A percentile compares a stretch with the other conserved stretches of the same genome.
These are phyloP conservation scores for Apis laboriosa DNA, from an alignment of 1,140 invertebrate genomes.

Conservation along the genomic window DNA sequence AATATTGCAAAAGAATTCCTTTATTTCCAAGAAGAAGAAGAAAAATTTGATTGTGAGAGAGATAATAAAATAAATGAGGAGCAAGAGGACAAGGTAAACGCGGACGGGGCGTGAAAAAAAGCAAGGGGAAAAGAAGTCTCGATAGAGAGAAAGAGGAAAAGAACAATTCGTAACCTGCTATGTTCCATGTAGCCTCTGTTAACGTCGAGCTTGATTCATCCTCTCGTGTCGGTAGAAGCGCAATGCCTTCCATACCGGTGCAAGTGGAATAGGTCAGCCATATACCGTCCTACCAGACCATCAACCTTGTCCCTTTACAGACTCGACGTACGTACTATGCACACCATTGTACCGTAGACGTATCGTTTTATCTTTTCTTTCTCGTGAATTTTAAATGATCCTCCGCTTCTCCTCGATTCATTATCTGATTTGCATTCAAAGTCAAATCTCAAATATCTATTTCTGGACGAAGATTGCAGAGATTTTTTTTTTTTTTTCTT, in stretches of 20 bases:
- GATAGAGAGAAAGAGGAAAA: background rate
- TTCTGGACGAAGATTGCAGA: too few species aligned
- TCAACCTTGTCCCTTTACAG: background rate
- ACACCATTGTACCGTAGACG: too few species aligned
- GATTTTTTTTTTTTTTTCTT: too few species aligned
- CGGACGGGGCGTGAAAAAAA: too few species aligned
- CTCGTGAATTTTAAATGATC: background rate
- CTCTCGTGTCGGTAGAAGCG: background rate
- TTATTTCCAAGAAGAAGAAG: too few species aligned
- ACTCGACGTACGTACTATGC: background rate
- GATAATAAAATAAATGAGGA: background rate
- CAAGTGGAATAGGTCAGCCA: constrained; percentile 27
- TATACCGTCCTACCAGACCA: background rate
- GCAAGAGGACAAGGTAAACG: background rate
- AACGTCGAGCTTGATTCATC: background rate
- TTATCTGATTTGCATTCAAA: too few species aligned
- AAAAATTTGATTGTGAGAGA: background rate
- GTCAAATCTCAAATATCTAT: too few species aligned
- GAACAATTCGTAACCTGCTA: constrained; percentile 12
- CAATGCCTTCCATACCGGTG: background rate
- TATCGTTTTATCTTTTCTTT: background rate
- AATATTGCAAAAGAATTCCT: too few species aligned
- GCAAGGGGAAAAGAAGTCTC: background rate
- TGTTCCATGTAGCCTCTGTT: constrained; percentile 4
- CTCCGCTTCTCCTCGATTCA: too few species aligned